Evolutionary conservation across 2,888 invertebrate genomes (phyloP).

Genomic region (Brachyopa scutellaris): DNA sequence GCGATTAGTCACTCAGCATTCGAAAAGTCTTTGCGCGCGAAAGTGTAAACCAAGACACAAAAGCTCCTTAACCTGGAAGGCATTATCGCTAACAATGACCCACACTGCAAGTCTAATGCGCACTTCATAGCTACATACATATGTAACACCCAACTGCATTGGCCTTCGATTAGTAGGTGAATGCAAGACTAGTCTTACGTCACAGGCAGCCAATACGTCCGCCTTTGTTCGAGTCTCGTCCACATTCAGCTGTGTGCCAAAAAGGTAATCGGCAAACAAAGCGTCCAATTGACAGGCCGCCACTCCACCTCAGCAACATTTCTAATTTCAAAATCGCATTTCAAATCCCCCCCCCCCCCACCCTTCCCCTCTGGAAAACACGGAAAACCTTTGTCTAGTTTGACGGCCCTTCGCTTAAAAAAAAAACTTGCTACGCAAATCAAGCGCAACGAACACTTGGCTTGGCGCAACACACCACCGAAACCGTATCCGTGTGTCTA

Average conservation of each 20-base stretch:
- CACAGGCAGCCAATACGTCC: constrained; percentile 21
- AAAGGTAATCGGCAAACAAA: constrained; percentile 57
- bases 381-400: constrained; percentile 41
- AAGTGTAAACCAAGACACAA: constrained; percentile 30
- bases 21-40: neutral
- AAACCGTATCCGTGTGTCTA: no score
- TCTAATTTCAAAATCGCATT: constrained; percentile 44
- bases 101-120: constrained; percentile 24
- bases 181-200: constrained; percentile 52
- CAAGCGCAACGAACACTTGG: constrained; percentile 65
- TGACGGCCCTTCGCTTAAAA: constrained; percentile 51
- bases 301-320: constrained; percentile 13
- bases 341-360: constrained; percentile 20
- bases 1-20: constrained; percentile 2
- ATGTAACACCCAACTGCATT: constrained; percentile 36
- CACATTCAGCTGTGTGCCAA: constrained; percentile 33
- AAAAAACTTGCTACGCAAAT: constrained; percentile 54
- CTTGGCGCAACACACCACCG: neutral
- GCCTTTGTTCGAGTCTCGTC: constrained; percentile 44
- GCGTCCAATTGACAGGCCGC: constrained; percentile 32
- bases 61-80: constrained; percentile 58
- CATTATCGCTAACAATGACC: constrained; percentile 26
- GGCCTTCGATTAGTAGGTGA: constrained; percentile 64
- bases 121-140: constrained; percentile 15
- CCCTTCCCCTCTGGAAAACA: neutral